Conservation (phyloP, 2,888 invertebrate species). For the Apantesis nais region DNA sequence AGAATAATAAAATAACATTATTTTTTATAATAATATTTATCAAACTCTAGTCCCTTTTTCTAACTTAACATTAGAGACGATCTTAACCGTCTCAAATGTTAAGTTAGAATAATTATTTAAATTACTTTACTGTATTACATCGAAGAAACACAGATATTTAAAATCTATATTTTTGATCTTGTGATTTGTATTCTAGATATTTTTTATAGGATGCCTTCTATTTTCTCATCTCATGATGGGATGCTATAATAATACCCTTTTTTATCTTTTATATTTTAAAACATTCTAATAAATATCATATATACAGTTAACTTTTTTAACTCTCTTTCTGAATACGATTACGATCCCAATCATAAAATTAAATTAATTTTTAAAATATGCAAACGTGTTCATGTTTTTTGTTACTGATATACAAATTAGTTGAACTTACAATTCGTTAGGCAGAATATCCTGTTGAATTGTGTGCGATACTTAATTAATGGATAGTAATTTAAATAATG, state of each 20-base stretch:
- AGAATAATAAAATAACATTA: not conserved
- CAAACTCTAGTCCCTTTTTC: too few relatives aligned
- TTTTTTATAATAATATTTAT: too few relatives aligned
- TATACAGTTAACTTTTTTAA: not conserved
- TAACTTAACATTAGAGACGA: too few relatives aligned
- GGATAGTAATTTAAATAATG: conserved; percentile 18
- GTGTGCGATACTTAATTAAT: conserved; percentile 28
- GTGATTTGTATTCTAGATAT: too few relatives aligned
- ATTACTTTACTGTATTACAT: not conserved
- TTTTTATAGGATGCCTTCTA: too few relatives aligned
- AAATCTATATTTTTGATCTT: too few relatives aligned
- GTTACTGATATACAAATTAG: conserved; percentile 20
- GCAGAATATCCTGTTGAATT: conserved; percentile 31
- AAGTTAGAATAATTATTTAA: not conserved
- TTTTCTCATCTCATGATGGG: not conserved
- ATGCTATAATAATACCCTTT: not conserved
- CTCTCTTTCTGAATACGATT: not conserved
- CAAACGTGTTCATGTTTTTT: not conserved
- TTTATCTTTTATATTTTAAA: too few relatives aligned
- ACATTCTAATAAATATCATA: too few relatives aligned
- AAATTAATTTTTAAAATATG: not conserved
- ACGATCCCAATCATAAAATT: not conserved
- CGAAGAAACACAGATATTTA: too few relatives aligned
- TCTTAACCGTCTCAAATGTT: too few relatives aligned
- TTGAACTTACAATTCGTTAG: conserved; percentile 19